These are phyloP conservation scores for Trichomalopsis sarcophagae DNA, from an alignment of 1,140 invertebrate genomes.

Conservation along the genomic window DNA sequence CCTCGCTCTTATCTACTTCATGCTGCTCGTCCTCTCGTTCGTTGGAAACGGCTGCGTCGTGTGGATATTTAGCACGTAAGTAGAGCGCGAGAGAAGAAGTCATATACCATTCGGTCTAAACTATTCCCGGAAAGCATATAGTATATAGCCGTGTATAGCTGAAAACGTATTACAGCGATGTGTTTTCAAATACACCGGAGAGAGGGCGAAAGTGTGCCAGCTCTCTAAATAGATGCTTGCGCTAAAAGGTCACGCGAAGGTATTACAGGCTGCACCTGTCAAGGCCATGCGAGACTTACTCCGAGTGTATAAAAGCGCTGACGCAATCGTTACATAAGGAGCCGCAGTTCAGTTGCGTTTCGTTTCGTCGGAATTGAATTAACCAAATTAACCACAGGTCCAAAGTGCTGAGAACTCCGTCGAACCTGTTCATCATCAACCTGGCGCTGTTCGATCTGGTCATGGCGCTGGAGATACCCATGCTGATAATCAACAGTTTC, in stretches of 20 bases:
- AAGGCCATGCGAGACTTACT: background rate
- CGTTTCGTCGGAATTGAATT: background rate
- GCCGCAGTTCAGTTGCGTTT: background rate
- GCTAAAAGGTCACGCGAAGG: background rate
- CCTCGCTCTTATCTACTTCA: slow-evolving; percentile 83
- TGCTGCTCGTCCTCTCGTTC: slow-evolving; percentile 81
- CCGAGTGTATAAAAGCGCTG: background rate
- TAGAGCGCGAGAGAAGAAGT: slow-evolving; percentile 43
- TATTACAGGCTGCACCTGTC: background rate
- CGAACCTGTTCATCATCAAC: slow-evolving; percentile 88
- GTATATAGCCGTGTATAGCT: too few species aligned
- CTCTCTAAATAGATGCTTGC: background rate
- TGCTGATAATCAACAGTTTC: slow-evolving; percentile 82
- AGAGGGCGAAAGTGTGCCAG: background rate
- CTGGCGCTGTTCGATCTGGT: slow-evolving; percentile 85
- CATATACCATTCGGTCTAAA: background rate
- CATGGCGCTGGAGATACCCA: slow-evolving; percentile 85
- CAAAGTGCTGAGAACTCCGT: slow-evolving; percentile 84
- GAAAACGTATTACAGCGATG: background rate
- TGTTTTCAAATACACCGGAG: background rate
- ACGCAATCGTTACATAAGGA: background rate
- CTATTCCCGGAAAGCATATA: background rate
- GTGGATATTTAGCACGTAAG: slow-evolving; percentile 88
- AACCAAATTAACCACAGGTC: slow-evolving; percentile 71
- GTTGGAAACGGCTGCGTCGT: slow-evolving; percentile 88